phyloP scores from a whole-genome alignment of 2,888 invertebrate genomes.

The Netelia melanura region DNA sequence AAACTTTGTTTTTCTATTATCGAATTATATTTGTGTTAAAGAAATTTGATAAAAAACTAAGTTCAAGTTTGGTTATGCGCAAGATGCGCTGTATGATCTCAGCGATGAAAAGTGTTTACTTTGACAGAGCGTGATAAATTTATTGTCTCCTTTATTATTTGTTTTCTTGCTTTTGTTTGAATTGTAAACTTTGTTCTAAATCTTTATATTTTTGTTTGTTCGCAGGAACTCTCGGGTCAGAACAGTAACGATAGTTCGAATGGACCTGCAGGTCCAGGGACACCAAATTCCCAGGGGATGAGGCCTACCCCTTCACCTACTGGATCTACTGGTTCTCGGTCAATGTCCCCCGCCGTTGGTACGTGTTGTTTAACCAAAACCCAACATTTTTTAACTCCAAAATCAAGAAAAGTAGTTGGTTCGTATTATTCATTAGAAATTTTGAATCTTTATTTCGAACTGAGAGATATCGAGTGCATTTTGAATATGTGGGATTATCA shows the following conservation, averaged over 20 bases:
- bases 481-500: too few relatives aligned
- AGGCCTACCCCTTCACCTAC: conserved; percentile 97
- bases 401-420: conserved; percentile 2
- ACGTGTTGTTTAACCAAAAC: conserved; percentile 84
- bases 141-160: background rate
- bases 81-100: too few relatives aligned
- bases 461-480: background rate
- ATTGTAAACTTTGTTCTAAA: conserved; percentile 1
- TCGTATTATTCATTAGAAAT: too few relatives aligned
- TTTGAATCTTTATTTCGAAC: conserved; percentile 8
- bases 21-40: background rate
- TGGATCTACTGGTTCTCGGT: conserved; percentile 97
- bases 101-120: too few relatives aligned
- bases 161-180: background rate
- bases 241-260: conserved; percentile 95
- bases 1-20: background rate
- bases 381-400: conserved; percentile 6
- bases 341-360: conserved; percentile 99
- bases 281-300: conserved; percentile 92
- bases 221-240: conserved; percentile 94
- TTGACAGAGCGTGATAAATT: too few relatives aligned
- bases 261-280: conserved; percentile 87
- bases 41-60: too few relatives aligned
- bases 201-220: conserved; percentile 24
- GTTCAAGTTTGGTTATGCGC: too few relatives aligned